Evolutionary conservation across 2,888 invertebrate species (phyloP), one percentile per base, ranked within the genome.

Genomic region (Dasysyrphus tricinctus): DNA sequence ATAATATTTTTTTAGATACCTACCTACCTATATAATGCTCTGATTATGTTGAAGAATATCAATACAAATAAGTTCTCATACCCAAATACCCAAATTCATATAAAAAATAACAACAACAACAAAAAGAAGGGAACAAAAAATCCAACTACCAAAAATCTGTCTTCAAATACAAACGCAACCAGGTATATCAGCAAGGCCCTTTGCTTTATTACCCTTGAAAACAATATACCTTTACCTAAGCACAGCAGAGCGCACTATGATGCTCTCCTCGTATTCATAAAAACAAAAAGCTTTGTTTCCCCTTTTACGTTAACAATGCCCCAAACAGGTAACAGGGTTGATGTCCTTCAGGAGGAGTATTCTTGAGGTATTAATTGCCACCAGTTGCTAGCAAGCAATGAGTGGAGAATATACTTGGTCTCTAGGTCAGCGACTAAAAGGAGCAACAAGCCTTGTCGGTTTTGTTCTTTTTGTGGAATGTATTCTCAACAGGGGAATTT

Each of bases 201-300:
- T 72, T 80, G 72, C 63, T 74, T 81, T 85, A 81, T 74, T 81
- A 78, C 81, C 85, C 85, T 85, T 85, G 85, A 81, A 81, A 78
- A 65, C 24, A 47, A 16, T 11, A 65, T 47, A 29, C 3, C n/a
- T 29, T 14, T 3, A 29, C 47, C 47, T 47, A 34, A 29, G 14
- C 16, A 32, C 0, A 65, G 5, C 8, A 9, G 7, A 34, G 3
- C 12, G 3, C 12, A 32, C 16, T 42, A 7, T 16, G 24, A 24
- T 16, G 3, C 34, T 14, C 54, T 54, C 54, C 14, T 29, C 54
- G 3, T 24, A 29, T 51, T 14, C 6, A 6, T 14, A 14, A 29
- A 54, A 16, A 51, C 14, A 51, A 3, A 0, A 19, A 65, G 65
- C 67, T 67, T 34, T 49, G n/a, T 61, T 34, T 67, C 49, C 67